phyloP scores from a whole-genome alignment of 2,113 vertebrate genomes.

The Siniperca chuatsi region DNA sequence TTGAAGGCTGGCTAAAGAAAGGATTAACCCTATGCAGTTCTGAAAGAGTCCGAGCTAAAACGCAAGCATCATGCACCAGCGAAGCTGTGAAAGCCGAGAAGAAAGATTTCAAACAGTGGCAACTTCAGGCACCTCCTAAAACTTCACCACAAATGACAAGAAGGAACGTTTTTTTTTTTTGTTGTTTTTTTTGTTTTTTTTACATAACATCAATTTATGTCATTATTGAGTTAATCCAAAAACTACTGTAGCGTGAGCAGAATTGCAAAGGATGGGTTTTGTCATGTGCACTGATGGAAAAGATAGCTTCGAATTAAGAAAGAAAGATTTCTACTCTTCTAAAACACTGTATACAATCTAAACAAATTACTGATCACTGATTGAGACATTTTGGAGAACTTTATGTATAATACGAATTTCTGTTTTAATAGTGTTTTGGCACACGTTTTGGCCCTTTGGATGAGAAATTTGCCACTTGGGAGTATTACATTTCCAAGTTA shows the following conservation, averaged over 20 bases:
- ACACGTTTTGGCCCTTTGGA: constrained; percentile 49
- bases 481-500: neutral
- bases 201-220: constrained; percentile 47
- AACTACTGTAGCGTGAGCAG: constrained; percentile 42
- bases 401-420: neutral
- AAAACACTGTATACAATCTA: constrained; percentile 27
- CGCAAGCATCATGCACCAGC: constrained; percentile 75
- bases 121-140: constrained; percentile 61
- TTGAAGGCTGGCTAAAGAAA: constrained; percentile 55
- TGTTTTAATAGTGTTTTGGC: constrained; percentile 62
- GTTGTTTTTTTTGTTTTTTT: constrained; percentile 5
- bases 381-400: constrained; percentile 26
- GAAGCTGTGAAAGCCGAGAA: constrained; percentile 55
- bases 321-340: constrained; percentile 9
- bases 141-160: constrained; percentile 62
- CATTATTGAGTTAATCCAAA: constrained; percentile 46
- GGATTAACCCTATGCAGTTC: constrained; percentile 46
- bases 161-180: constrained; percentile 10
- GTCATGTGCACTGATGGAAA: neutral
- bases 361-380: constrained; percentile 9
- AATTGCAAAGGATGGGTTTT: constrained; percentile 25
- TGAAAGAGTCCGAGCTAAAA: constrained; percentile 65
- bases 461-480: constrained; percentile 33
- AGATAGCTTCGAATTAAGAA: constrained; percentile 29
- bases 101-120: constrained; percentile 42